Base-by-base conservation (phyloP, 2,113 vertebrate genomes). In the Machaerirhynchus nigripectus region DNA sequence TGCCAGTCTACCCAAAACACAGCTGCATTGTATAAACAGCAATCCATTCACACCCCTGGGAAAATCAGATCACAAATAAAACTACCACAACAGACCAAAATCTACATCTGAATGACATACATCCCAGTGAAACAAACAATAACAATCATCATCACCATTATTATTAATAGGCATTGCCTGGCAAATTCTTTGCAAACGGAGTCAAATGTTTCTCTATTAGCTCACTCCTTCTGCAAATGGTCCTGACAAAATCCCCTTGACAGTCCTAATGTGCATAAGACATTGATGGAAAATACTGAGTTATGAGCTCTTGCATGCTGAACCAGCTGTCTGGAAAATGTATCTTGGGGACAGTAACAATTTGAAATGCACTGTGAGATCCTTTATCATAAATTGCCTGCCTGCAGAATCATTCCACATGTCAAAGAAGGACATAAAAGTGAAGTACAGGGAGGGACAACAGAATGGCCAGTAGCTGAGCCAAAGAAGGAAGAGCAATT, bases 11-110 rank as follows among this genome's bases (percentile, higher is more conserved):
- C 59, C 64, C 78, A 95, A 96, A 96, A 93, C 82, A 96, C 89
- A 96, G 84, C 87, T 97, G 89, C 89, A 87, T 79, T 94, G 70
- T 94, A 82, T 55, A 93, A 95, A 90, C 76, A 89, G 68, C 60
- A 91, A 96, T 89, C 13, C 60, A 91, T 93, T 86, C 84, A 87
- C 60, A 88, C 55, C 52, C 75, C 39, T 92, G 93, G 87, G 84
- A 95, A 95, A 92, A 85, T 47, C 5, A 0, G 35, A 91, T 80
- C 82, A 56, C 85, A 93, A 87, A 93, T 37, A 93, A 67, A 95
- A 84, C 68, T 78, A 87, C 61, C 84, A 61, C 70, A 96, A 83
- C 65, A 77, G 77, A 83, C 67, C 70, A 57, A 89, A 94, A 96
- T 91, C 83, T 88, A 42, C 67, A 78, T 94, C 49, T 79, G 70